These are phyloP conservation scores for Echiichthys vipera DNA, from an alignment of 2,797 vertebrate species.

Conservation along the genomic window DNA sequence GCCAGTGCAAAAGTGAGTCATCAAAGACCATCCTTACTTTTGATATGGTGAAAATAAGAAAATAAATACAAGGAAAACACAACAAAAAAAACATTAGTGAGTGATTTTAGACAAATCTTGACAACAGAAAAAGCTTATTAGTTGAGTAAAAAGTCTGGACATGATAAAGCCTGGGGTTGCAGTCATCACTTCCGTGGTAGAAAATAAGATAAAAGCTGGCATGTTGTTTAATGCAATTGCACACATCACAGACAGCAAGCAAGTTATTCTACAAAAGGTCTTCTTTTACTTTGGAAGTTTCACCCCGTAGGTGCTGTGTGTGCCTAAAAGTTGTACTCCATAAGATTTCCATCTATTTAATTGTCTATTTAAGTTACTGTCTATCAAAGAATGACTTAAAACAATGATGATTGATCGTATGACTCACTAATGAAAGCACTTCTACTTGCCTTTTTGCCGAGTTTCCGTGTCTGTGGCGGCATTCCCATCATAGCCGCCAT, in stretches of 20 bases:
- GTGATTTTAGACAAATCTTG: constrained; percentile 38
- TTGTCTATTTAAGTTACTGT: too few relatives aligned
- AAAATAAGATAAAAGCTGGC: constrained; percentile 72
- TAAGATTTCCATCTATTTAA: too few relatives aligned
- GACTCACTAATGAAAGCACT: too few relatives aligned
- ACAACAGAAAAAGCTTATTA: constrained; percentile 49
- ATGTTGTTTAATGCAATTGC: constrained; percentile 77
- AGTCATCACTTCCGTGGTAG: constrained; percentile 57
- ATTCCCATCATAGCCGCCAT: too few relatives aligned
- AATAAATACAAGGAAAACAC: background rate
- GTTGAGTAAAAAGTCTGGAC: constrained; percentile 44
- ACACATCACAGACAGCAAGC: constrained; percentile 66
- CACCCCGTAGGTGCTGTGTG: constrained; percentile 8
- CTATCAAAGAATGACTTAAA: too few relatives aligned
- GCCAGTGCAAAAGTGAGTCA: constrained; percentile 1
- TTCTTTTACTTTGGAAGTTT: constrained; percentile 45
- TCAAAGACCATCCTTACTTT: constrained; percentile 2
- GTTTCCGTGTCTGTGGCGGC: too few relatives aligned
- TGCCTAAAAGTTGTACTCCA: too few relatives aligned
- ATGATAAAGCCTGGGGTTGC: constrained; percentile 67
- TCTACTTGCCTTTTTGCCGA: too few relatives aligned
- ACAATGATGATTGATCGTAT: too few relatives aligned
- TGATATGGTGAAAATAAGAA: constrained; percentile 1
- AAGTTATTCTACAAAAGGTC: constrained; percentile 59
- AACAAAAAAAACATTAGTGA: constrained; percentile 26